phyloP scores from a whole-genome alignment of 2,888 invertebrate genomes.

The Cerastoderma edule region DNA sequence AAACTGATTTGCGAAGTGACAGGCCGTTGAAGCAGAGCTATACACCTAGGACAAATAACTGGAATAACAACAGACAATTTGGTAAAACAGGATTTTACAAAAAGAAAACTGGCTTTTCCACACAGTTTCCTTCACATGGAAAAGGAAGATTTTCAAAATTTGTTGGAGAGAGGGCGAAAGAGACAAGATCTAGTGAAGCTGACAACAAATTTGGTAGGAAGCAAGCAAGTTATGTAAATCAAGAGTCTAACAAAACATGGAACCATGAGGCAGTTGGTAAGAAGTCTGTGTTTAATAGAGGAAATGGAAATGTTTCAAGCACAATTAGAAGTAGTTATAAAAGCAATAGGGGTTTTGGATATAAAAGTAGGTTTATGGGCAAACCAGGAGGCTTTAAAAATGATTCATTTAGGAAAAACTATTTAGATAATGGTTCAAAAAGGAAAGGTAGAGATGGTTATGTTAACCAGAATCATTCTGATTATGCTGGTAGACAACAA shows the following conservation, averaged over 20 bases:
- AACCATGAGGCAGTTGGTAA: background rate
- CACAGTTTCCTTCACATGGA: no score
- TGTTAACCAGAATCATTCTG: background rate
- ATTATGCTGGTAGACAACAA: background rate
- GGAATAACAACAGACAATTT: no score
- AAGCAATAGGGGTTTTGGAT: background rate
- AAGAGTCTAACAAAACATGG: background rate
- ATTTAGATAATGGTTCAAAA: background rate
- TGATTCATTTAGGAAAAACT: background rate
- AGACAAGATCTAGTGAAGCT: background rate
- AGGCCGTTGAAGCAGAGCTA: background rate
- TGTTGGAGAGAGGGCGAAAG: background rate
- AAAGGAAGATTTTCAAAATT: background rate
- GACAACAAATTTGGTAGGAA: background rate
- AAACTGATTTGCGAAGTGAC: background rate
- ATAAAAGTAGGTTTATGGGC: background rate
- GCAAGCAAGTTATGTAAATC: background rate
- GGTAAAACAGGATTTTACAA: slow-evolving; percentile 8
- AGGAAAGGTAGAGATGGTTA: background rate
- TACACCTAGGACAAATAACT: no score
- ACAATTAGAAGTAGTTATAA: background rate
- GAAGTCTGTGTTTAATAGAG: background rate
- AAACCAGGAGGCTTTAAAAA: background rate
- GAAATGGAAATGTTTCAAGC: background rate
- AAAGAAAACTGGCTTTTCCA: no score